phyloP scores from a whole-genome alignment of 30 jellyfish, hydroid and myxozoan species.

The Aurelia aurita region DNA sequence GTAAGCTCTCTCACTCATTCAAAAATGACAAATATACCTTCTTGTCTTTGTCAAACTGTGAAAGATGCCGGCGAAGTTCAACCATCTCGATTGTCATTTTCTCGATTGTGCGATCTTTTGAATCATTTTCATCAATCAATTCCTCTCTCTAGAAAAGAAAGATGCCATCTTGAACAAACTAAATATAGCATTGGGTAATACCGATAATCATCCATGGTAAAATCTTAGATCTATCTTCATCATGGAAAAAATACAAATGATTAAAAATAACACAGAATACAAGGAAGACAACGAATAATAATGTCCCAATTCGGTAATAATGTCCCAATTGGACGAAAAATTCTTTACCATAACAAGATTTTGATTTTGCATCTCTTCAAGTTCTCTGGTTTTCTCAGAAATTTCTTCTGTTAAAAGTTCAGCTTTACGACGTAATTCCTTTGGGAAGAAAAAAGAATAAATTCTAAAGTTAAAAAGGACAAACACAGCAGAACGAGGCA shows the following conservation, averaged over 20 bases:
- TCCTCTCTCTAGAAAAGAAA: conserved; percentile 22
- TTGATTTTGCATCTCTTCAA: not conserved
- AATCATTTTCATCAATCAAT: conserved; percentile 13
- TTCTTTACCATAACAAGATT: not conserved
- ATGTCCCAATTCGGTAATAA: too few species aligned
- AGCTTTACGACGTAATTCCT: conserved; percentile 23
- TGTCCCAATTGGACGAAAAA: too few species aligned
- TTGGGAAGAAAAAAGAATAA: not conserved
- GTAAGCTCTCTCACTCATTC: too few species aligned
- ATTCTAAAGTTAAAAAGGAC: too few species aligned
- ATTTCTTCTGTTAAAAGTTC: conserved; percentile 1
- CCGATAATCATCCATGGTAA: too few species aligned
- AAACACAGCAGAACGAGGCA: too few species aligned
- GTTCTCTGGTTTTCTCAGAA: conserved; percentile 18
- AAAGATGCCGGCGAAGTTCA: conserved; percentile 9
- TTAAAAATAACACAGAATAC: not conserved
- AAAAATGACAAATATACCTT: conserved; percentile 19
- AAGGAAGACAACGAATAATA: not conserved
- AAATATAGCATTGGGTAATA: too few species aligned
- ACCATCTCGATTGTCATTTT: not conserved
- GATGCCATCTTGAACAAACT: not conserved
- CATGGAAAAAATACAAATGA: not conserved
- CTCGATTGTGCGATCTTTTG: conserved; percentile 37
- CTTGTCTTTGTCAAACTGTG: conserved; percentile 40
- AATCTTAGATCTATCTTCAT: too few species aligned